Percentiles rank a stretch among this genome's conserved stretches.
Conservation (phyloP, 2,113 vertebrate species). For the Ptychochromis oligacanthus region DNA sequence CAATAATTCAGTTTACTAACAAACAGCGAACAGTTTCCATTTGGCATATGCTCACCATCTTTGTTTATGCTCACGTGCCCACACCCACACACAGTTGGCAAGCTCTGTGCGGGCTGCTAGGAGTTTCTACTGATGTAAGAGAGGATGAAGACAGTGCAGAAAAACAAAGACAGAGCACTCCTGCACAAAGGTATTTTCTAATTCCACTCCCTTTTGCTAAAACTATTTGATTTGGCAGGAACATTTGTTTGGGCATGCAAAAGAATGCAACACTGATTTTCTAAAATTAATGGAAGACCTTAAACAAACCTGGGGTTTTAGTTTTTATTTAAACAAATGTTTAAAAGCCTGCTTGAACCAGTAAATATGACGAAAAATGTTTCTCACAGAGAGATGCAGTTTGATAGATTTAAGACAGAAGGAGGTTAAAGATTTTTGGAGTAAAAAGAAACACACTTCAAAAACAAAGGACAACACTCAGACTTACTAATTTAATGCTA, state of each 20-base stretch:
- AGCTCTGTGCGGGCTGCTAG: background rate
- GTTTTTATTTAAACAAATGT: no score
- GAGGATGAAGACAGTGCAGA: background rate
- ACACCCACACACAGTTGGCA: slow-evolving; percentile 5
- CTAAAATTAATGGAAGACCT: background rate
- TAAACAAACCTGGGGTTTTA: background rate
- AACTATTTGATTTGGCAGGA: background rate
- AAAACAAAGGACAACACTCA: background rate
- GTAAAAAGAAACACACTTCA: background rate
- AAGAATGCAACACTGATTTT: background rate
- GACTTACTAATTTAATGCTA: background rate
- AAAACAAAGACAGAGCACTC: background rate
- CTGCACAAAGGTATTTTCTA: background rate
- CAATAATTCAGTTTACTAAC: slow-evolving; percentile 1
- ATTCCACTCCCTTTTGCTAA: background rate
- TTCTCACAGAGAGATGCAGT: background rate
- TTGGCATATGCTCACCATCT: slow-evolving; percentile 13
- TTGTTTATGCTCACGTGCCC: slow-evolving; percentile 1
- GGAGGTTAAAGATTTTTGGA: background rate
- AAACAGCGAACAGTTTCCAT: background rate
- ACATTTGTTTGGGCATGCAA: background rate
- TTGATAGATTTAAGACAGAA: background rate
- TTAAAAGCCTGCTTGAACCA: background rate
- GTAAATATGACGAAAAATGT: background rate
- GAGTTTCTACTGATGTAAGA: background rate